Conservation (phyloP, 2,797 vertebrate genomes). For the Melanotaenia pygmaea region DNA sequence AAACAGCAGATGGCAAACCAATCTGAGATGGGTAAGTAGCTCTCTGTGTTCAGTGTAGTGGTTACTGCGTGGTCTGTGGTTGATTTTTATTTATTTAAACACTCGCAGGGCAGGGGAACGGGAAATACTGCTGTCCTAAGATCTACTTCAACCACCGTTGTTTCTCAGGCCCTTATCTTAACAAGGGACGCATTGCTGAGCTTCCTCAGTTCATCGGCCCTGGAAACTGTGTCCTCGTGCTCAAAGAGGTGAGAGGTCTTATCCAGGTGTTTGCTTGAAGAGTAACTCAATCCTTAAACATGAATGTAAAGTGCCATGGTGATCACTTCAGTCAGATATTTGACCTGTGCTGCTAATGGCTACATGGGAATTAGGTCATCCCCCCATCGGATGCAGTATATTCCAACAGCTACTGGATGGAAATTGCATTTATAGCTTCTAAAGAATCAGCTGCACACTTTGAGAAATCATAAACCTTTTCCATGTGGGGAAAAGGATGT, state of each 20-base stretch:
- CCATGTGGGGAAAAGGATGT: no score
- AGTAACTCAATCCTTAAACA: background rate
- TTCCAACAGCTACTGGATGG: no score
- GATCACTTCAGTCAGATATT: background rate
- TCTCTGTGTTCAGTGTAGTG: background rate
- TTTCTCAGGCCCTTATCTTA: constrained; percentile 98
- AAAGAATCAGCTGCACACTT: no score
- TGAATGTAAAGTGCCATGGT: background rate
- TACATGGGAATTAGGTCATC: background rate
- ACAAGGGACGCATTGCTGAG: constrained; percentile 98
- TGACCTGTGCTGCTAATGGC: background rate
- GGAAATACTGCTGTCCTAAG: constrained; percentile 97
- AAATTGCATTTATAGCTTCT: no score
- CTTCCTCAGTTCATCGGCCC: constrained; percentile 97
- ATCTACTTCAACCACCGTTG: constrained; percentile 99
- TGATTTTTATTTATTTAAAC: constrained; percentile 15
- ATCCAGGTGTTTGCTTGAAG: background rate
- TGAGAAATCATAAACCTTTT: no score
- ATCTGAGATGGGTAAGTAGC: constrained; percentile 79
- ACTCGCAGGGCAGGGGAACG: constrained; percentile 87
- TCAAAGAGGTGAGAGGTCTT: constrained; percentile 90
- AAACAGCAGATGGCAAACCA: constrained; percentile 80
- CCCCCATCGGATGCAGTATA: no score
- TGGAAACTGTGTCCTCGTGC: constrained; percentile 96
- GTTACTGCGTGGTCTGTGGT: background rate